Conservation (phyloP, 2,888 invertebrate species). For the Stictocephala bisonia region DNA sequence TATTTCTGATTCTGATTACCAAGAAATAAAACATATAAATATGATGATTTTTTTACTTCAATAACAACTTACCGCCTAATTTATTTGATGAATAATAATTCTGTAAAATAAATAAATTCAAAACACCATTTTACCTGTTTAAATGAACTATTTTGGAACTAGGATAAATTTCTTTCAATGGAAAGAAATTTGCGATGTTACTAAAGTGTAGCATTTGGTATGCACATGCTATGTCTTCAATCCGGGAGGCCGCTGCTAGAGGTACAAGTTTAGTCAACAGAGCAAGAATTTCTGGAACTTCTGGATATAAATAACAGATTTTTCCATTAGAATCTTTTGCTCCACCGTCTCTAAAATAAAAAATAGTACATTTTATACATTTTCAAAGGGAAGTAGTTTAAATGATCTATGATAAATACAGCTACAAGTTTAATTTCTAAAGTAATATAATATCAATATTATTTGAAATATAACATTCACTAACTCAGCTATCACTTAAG, state of each 20-base stretch:
- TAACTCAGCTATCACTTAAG: too few relatives aligned
- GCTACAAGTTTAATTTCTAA: too few relatives aligned
- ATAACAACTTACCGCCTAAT: too few relatives aligned
- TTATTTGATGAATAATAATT: too few relatives aligned
- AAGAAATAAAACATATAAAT: too few relatives aligned
- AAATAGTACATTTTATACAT: conserved; percentile 4
- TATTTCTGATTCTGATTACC: too few relatives aligned
- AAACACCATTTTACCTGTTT: neutral
- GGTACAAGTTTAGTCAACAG: conserved; percentile 43
- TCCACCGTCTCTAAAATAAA: conserved; percentile 40
- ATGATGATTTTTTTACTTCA: too few relatives aligned
- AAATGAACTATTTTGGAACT: conserved; percentile 57
- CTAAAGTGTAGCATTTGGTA: conserved; percentile 58
- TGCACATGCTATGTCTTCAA: conserved; percentile 57
- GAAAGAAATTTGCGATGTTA: conserved; percentile 53
- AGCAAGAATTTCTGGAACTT: conserved; percentile 45
- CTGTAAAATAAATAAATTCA: neutral
- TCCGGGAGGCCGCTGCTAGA: conserved; percentile 58
- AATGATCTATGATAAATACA: conserved; percentile 31
- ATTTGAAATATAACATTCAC: too few relatives aligned
- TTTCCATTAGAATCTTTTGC: conserved; percentile 53
- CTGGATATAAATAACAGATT: conserved; percentile 50
- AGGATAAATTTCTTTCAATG: conserved; percentile 58
- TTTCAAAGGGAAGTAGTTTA: neutral
- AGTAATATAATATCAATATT: too few relatives aligned